phyloP scores from a whole-genome alignment of 1,140 invertebrate genomes.

The Pogonus chalceus region DNA sequence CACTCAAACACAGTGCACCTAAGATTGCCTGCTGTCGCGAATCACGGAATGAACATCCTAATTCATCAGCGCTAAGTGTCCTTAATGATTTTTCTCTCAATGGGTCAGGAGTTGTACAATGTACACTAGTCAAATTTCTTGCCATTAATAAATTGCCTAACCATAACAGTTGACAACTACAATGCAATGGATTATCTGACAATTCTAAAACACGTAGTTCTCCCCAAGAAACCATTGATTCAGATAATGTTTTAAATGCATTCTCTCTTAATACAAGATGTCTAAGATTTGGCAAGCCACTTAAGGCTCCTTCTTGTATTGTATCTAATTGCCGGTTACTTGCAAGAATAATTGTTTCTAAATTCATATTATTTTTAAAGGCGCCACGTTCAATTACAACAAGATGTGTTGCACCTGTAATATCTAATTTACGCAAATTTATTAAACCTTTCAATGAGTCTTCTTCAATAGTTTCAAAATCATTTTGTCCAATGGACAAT shows the following conservation, averaged over 20 bases:
- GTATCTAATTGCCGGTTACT: constrained; percentile 62
- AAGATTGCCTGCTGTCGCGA: constrained; percentile 67
- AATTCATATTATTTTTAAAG: constrained; percentile 67
- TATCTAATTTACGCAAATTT: constrained; percentile 63
- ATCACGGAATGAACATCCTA: constrained; percentile 69
- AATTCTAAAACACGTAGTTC: constrained; percentile 66
- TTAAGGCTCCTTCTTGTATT: constrained; percentile 63
- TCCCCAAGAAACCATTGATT: constrained; percentile 66
- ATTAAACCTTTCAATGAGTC: constrained; percentile 66
- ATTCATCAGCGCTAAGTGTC: constrained; percentile 57
- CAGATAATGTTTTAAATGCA: constrained; percentile 58
- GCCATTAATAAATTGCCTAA: constrained; percentile 60
- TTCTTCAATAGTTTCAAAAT: constrained; percentile 53
- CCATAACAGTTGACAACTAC: constrained; percentile 72
- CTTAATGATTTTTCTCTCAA: constrained; percentile 57
- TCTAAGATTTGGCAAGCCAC: constrained; percentile 64
- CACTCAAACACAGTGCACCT: constrained; percentile 56
- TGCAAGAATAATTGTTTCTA: constrained; percentile 64
- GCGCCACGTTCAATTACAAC: constrained; percentile 61
- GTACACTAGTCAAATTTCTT: constrained; percentile 61
- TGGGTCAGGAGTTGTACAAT: constrained; percentile 61
- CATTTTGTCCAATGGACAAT: constrained; percentile 71
- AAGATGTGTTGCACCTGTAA: constrained; percentile 62
- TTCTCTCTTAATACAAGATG: constrained; percentile 70
- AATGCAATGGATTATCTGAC: constrained; percentile 73